A percentile compares a stretch with the other conserved stretches of the same genome.
phyloP scores from a whole-genome alignment of 2,888 invertebrate species.

The Caenorhabditis doughertyi region DNA sequence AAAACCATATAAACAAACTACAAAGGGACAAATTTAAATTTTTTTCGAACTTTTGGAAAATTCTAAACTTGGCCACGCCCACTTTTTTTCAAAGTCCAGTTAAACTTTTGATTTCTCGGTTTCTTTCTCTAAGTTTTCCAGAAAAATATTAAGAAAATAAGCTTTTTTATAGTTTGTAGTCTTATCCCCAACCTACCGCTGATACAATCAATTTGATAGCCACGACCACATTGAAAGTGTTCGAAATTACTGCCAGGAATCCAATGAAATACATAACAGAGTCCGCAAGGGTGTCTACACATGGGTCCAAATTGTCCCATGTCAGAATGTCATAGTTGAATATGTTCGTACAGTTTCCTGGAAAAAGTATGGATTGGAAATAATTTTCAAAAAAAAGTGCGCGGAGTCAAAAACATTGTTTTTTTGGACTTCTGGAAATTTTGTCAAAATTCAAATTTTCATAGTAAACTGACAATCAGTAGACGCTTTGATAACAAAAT shows the following conservation, averaged over 20 bases:
- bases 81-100: not conserved
- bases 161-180: not conserved
- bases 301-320: slow-evolving; percentile 62
- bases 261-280: slow-evolving; percentile 55
- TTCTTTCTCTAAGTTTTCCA: not conserved
- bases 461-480: too few species aligned
- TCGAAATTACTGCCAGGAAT: slow-evolving; percentile 50
- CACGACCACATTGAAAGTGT: slow-evolving; percentile 52
- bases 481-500: too few species aligned
- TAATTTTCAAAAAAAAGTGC: too few species aligned
- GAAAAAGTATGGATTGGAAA: not conserved
- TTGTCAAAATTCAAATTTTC: too few species aligned
- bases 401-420: too few species aligned
- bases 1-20: too few species aligned
- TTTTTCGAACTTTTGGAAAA: too few species aligned
- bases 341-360: slow-evolving; percentile 53
- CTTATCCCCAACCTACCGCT: slow-evolving; percentile 24
- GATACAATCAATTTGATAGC: slow-evolving; percentile 48
- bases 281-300: slow-evolving; percentile 49
- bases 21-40: too few species aligned
- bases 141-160: too few species aligned
- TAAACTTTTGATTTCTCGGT: not conserved
- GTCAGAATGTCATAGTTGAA: slow-evolving; percentile 59
- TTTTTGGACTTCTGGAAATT: too few species aligned
- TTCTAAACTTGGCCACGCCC: too few species aligned